Evolutionary conservation across 2,888 invertebrate species (phyloP).

Genomic region (Synergus laeviventris): DNA sequence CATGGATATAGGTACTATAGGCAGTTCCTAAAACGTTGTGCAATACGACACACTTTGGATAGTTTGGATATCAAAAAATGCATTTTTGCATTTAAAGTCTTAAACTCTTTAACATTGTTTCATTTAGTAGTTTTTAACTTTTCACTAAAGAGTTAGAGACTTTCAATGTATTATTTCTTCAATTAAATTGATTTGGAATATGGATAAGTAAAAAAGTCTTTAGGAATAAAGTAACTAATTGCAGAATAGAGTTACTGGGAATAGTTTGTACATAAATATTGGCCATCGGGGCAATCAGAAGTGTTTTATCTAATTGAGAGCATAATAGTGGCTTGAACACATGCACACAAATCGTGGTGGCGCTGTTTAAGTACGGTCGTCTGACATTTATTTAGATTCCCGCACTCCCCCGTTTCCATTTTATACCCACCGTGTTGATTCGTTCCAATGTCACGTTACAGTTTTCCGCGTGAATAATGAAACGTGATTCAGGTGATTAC

Average conservation of each 20-base stretch:
- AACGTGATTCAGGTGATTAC: constrained; percentile 37
- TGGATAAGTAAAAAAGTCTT: background rate
- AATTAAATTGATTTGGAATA: background rate
- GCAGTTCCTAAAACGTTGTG: too few relatives aligned
- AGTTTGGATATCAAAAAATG: too few relatives aligned
- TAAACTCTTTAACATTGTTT: too few relatives aligned
- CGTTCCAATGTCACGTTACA: constrained; percentile 39
- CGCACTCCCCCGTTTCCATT: constrained; percentile 21
- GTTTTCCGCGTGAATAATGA: constrained; percentile 35
- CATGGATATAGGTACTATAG: too few relatives aligned
- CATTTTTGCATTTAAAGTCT: too few relatives aligned
- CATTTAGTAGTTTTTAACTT: too few relatives aligned
- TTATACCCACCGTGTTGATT: constrained; percentile 13
- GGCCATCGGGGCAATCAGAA: constrained; percentile 1
- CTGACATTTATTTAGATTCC: constrained; percentile 24
- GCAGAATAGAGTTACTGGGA: background rate
- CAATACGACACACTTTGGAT: too few relatives aligned
- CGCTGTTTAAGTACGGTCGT: background rate
- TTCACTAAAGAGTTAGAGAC: too few relatives aligned
- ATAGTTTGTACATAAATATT: constrained; percentile 16
- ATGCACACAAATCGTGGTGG: constrained; percentile 28
- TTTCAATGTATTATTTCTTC: too few relatives aligned
- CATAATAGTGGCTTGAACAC: constrained; percentile 17
- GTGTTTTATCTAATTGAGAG: constrained; percentile 33
- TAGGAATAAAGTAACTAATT: background rate